Evolutionary conservation across 2,113 vertebrate genomes (phyloP).

Genomic region (Rana temporaria): DNA sequence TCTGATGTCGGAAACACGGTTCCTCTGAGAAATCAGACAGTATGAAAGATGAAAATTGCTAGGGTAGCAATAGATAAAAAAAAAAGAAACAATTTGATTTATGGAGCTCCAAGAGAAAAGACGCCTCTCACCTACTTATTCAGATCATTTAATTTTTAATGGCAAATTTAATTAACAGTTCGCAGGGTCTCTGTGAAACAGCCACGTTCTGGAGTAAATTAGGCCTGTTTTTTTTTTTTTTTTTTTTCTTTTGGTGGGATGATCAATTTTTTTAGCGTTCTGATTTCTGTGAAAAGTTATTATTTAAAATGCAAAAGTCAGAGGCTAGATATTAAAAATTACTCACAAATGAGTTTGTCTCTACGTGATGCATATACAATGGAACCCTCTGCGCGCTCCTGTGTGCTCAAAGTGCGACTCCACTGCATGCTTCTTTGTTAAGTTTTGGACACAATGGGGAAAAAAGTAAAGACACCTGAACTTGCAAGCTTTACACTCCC

Average conservation of each 20-base stretch:
- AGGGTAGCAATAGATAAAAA: conserved; percentile 77
- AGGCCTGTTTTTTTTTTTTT: conserved; percentile 57
- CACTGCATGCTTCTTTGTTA: too few relatives aligned
- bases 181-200: conserved; percentile 66
- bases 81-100: conserved; percentile 76
- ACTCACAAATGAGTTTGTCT: too few relatives aligned
- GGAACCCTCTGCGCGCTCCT: too few relatives aligned
- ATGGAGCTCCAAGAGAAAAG: conserved; percentile 80
- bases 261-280: too few relatives aligned
- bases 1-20: conserved; percentile 71
- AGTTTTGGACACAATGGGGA: too few relatives aligned
- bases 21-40: conserved; percentile 79
- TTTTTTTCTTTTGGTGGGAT: neutral
- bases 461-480: too few relatives aligned
- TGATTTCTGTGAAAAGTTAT: too few relatives aligned
- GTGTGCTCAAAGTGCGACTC: too few relatives aligned
- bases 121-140: conserved; percentile 77
- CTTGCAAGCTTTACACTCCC: too few relatives aligned
- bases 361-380: too few relatives aligned
- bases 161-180: conserved; percentile 86
- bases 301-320: too few relatives aligned
- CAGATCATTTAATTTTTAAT: conserved; percentile 86
- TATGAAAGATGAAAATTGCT: conserved; percentile 83
- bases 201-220: conserved; percentile 61
- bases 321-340: too few relatives aligned